These are phyloP conservation scores for Noctua pronuba DNA, from an alignment of 2,888 invertebrate genomes.

Conservation along the genomic window DNA sequence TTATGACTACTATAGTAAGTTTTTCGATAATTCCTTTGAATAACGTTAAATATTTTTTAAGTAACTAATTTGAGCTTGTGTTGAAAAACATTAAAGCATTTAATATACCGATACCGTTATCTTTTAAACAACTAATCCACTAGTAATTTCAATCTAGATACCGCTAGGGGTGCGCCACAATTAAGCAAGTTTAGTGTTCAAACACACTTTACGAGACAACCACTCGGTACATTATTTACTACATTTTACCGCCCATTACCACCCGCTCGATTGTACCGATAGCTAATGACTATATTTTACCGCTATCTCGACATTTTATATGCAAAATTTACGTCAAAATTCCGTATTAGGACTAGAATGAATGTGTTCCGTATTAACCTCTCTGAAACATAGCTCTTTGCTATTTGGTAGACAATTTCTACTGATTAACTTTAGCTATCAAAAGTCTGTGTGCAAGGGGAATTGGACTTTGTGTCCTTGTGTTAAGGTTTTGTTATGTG, in stretches of 20 bases:
- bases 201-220: slow-evolving; percentile 33
- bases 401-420: slow-evolving; percentile 61
- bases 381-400: slow-evolving; percentile 42
- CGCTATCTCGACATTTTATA: slow-evolving; percentile 55
- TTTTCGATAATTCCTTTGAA: no score
- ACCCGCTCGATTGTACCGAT: slow-evolving; percentile 40
- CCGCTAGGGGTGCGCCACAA: slow-evolving; percentile 3
- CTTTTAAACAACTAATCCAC: slow-evolving; percentile 4
- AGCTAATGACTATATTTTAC: slow-evolving; percentile 54
- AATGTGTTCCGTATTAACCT: slow-evolving; percentile 54
- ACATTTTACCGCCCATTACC: slow-evolving; percentile 37
- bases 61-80: neutral
- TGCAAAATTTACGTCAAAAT: slow-evolving; percentile 53
- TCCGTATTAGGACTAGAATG: slow-evolving; percentile 53
- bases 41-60: neutral
- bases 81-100: neutral
- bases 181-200: slow-evolving; percentile 38
- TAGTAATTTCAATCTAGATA: slow-evolving; percentile 16
- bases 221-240: slow-evolving; percentile 21
- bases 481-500: slow-evolving; percentile 19
- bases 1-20: neutral
- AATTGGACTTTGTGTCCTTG: slow-evolving; percentile 20
- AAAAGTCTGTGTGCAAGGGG: neutral
- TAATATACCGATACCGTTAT: slow-evolving; percentile 3
- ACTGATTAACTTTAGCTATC: slow-evolving; percentile 53